Conservation (phyloP, 2,797 vertebrate species). For the Cirrhinus molitorella region DNA sequence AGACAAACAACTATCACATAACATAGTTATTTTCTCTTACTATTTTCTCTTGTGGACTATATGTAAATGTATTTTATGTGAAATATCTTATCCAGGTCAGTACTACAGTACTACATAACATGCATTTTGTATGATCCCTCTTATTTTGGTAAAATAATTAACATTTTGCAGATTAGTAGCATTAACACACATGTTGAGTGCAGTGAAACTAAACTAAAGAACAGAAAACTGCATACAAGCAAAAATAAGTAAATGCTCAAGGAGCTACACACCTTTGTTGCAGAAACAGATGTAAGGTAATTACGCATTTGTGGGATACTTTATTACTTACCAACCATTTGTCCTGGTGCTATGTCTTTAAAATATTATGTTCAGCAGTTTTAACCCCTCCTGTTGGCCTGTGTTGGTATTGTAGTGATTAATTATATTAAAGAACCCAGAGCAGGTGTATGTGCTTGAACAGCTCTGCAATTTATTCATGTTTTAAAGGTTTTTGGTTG, state of each 20-base stretch:
- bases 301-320: not conserved
- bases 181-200: not conserved
- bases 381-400: not conserved
- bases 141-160: too few relatives aligned
- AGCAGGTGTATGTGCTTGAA: conserved; percentile 4
- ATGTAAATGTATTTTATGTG: too few relatives aligned
- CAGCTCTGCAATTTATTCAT: not conserved
- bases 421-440: not conserved
- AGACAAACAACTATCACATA: too few relatives aligned
- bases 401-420: conserved; percentile 11
- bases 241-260: conserved; percentile 2
- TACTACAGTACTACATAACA: too few relatives aligned
- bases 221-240: not conserved
- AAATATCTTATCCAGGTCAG: too few relatives aligned
- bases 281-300: conserved; percentile 28
- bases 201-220: not conserved
- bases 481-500: not conserved
- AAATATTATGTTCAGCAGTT: conserved; percentile 15
- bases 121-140: too few relatives aligned
- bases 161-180: not conserved
- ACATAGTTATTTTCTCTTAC: too few relatives aligned
- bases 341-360: conserved; percentile 13
- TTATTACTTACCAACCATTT: conserved; percentile 20
- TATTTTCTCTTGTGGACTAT: too few relatives aligned
- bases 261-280: not conserved